A percentile compares a stretch with the other conserved stretches of the same genome.
phyloP scores from a whole-genome alignment of 1,140 invertebrate genomes.

The Macrosteles quadrilineatus region DNA sequence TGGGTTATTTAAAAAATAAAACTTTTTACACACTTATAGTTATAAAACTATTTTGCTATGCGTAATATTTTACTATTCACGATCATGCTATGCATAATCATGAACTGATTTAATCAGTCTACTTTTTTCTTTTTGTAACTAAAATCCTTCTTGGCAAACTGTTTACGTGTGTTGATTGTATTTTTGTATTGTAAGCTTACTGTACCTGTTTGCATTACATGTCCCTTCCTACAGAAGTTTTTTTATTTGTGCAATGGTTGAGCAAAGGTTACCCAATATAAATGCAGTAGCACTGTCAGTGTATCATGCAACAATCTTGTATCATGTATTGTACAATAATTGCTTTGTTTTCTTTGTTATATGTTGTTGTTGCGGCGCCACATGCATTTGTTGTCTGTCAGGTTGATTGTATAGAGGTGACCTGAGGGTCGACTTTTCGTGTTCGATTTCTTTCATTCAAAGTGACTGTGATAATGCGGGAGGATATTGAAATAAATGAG shows the following conservation, averaged over 20 bases:
- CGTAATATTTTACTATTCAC: too few relatives aligned
- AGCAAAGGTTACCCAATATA: slow-evolving; percentile 3
- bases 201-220: too few relatives aligned
- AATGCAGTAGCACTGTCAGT: neutral
- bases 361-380: slow-evolving; percentile 20
- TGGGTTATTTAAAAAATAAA: too few relatives aligned
- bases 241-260: neutral
- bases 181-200: too few relatives aligned
- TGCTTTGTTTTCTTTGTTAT: slow-evolving; percentile 12
- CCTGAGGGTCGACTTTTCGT: slow-evolving; percentile 12
- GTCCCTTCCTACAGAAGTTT: too few relatives aligned
- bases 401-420: slow-evolving; percentile 1
- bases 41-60: too few relatives aligned
- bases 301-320: slow-evolving; percentile 4
- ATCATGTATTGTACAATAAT: neutral
- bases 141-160: too few relatives aligned
- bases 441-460: slow-evolving; percentile 33
- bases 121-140: too few relatives aligned
- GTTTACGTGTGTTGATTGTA: too few relatives aligned
- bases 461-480: slow-evolving; percentile 32
- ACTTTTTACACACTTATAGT: too few relatives aligned
- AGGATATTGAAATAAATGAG: slow-evolving; percentile 27
- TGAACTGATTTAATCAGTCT: too few relatives aligned
- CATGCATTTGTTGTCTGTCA: slow-evolving; percentile 10
- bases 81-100: too few relatives aligned